A percentile compares a stretch with the other conserved stretches of the same genome.
Conservation (phyloP, 2,888 invertebrate species). For the Terebella lapidaria region DNA sequence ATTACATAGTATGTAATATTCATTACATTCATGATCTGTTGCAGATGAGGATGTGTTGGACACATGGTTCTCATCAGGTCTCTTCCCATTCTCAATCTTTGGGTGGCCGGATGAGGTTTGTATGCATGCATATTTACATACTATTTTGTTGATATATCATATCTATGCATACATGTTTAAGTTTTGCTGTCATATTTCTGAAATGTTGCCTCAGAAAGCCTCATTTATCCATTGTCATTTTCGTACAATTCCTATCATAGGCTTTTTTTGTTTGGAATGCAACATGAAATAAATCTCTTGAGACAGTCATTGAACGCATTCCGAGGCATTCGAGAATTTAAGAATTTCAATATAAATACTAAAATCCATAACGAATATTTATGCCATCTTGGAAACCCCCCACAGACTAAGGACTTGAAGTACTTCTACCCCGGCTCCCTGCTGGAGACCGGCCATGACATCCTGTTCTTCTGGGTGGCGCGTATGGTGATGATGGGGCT, state of each 20-base stretch:
- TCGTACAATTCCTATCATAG: too few relatives aligned
- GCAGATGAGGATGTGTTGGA: conserved; percentile 92
- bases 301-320: too few relatives aligned
- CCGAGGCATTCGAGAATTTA: too few relatives aligned
- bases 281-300: too few relatives aligned
- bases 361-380: too few relatives aligned
- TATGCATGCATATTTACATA: conserved; percentile 1
- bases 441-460: conserved; percentile 94
- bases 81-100: conserved; percentile 93
- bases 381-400: too few relatives aligned
- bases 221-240: too few relatives aligned
- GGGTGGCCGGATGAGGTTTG: conserved; percentile 81
- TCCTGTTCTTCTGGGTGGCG: conserved; percentile 99
- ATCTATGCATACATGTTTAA: background rate
- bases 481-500: conserved; percentile 98
- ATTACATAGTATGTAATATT: too few relatives aligned
- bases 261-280: too few relatives aligned
- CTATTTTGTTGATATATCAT: background rate
- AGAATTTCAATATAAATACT: too few relatives aligned
- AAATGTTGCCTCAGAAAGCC: background rate
- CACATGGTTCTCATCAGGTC: conserved; percentile 97
- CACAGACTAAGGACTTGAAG: conserved; percentile 62
- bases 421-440: conserved; percentile 87
- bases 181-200: too few relatives aligned
- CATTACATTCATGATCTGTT: too few relatives aligned